phyloP scores from a whole-genome alignment of 2,797 vertebrate genomes.

The Falco berigora region DNA sequence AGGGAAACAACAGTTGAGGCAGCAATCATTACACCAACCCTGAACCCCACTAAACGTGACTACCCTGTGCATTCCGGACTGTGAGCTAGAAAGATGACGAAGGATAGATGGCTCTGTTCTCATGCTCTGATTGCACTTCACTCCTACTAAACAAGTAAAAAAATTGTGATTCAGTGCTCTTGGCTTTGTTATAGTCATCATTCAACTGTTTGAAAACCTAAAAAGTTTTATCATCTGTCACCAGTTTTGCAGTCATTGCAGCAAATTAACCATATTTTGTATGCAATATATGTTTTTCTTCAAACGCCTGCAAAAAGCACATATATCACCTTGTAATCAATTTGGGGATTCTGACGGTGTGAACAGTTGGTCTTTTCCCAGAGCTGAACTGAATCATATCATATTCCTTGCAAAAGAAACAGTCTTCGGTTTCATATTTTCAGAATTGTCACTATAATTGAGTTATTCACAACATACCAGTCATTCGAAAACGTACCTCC shows the following conservation, averaged over 20 bases:
- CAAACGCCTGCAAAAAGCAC: slow-evolving; percentile 39
- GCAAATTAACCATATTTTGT: slow-evolving; percentile 35
- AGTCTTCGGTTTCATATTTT: slow-evolving; percentile 21
- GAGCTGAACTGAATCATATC: slow-evolving; percentile 35
- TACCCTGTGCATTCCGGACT: neutral
- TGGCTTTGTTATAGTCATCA: slow-evolving; percentile 41
- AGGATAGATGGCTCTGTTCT: neutral
- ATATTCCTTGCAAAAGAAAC: slow-evolving; percentile 15
- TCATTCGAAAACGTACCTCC: neutral
- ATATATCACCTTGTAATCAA: slow-evolving; percentile 50
- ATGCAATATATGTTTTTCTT: slow-evolving; percentile 18
- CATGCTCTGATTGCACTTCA: neutral
- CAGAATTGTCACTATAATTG: slow-evolving; percentile 10
- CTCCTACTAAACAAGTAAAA: neutral
- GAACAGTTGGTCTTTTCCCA: slow-evolving; percentile 56
- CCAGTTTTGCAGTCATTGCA: slow-evolving; percentile 25
- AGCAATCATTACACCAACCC: neutral
- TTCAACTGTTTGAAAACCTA: slow-evolving; percentile 51
- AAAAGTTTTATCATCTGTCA: slow-evolving; percentile 39
- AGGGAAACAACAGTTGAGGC: neutral
- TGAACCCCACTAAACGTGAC: neutral
- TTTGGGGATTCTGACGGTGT: slow-evolving; percentile 45
- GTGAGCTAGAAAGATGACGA: neutral
- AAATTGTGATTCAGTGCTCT: slow-evolving; percentile 11
- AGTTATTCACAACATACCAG: slow-evolving; percentile 19